Base-by-base conservation (phyloP, 2,888 invertebrate species). In the Xestoiulus laeticollis region DNA sequence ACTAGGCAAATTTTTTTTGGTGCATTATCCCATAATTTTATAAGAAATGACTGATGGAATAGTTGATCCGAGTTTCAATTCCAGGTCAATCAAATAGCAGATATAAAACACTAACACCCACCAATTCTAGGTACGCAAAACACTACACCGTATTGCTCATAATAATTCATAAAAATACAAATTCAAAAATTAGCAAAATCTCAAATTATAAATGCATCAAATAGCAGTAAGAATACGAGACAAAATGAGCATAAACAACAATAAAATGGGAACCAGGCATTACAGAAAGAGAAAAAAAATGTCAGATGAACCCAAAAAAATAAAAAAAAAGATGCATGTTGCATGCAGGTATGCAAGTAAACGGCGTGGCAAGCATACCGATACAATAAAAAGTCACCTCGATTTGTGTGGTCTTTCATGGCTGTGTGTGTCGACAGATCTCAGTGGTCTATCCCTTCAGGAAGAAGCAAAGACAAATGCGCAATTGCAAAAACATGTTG, bases 381-480 rank as follows among this genome's bases (percentile, higher is more conserved):
- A 68, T 30, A 87, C 48, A 38, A 22, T 68, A 16, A 85, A 85
- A 44, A 86, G 30, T 53, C 53, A 87, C 87, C 87, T 87, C 19
- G 87, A 59, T 87, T 87, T 87, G 33, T 78, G 87, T 26, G 32
- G 32, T 68, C 87, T 59, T 87, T 87, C 87, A 33, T 59, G 68
- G 68, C 87, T 87, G 87, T 87, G 87, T 87, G 87, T n/a, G 33
- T 87, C 86, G 12, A 78, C 85, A 85, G 87, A 22, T 87, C 59
- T 87, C 33, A 38, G 14, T 19, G 53, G 87, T n/a, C 68, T 87
- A 33, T 53, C 87, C 87, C 87, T 87, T 87, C 38, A 78, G 78
- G 32, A 68, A 87, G 14, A 86, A 86, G 32, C 68, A 22, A 85
- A 68, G 59, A 68, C 59, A 19, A n/a, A 8, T 68, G 22, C 6